A percentile compares a stretch with the other conserved stretches of the same genome.
Evolutionary conservation across 23 tunicate species (phyloP).

Genomic region (Clavelina lepadiformis): DNA sequence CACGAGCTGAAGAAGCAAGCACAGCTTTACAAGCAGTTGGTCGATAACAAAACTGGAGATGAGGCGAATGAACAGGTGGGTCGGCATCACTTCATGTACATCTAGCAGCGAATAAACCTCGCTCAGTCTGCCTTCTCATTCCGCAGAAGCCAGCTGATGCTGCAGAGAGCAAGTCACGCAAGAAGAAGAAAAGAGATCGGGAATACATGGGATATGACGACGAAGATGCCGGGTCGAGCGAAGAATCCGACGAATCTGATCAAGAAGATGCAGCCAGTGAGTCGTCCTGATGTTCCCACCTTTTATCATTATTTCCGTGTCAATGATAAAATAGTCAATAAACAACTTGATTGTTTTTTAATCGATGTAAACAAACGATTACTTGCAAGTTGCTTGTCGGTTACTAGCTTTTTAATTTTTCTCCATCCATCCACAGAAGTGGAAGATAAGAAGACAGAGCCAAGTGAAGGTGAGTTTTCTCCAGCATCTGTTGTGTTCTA

Average conservation of each 20-base stretch:
- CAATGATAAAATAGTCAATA: too few relatives aligned
- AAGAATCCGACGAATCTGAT: slow-evolving; percentile 18
- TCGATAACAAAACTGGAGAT: slow-evolving; percentile 38
- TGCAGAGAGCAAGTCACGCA: background rate
- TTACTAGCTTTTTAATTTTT: too few relatives aligned
- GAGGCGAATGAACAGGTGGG: slow-evolving; percentile 8
- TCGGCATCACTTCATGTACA: background rate
- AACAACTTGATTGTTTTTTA: too few relatives aligned
- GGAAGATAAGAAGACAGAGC: too few relatives aligned
- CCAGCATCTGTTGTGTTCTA: too few relatives aligned
- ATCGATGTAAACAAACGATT: too few relatives aligned
- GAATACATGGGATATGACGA: slow-evolving; percentile 69
- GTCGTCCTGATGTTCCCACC: background rate
- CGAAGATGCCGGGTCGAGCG: slow-evolving; percentile 24
- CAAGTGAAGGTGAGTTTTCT: too few relatives aligned
- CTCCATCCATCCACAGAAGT: too few relatives aligned
- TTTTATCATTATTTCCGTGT: background rate
- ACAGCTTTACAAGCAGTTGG: slow-evolving; percentile 72
- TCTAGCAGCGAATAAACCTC: background rate
- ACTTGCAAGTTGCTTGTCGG: too few relatives aligned
- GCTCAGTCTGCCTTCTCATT: background rate
- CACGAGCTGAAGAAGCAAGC: slow-evolving; percentile 81
- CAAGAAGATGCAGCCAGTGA: slow-evolving; percentile 14
- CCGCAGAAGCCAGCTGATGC: slow-evolving; percentile 4
- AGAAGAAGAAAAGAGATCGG: slow-evolving; percentile 62